Conservation (phyloP, 2,797 vertebrate genomes). For the Strix occidentalis region DNA sequence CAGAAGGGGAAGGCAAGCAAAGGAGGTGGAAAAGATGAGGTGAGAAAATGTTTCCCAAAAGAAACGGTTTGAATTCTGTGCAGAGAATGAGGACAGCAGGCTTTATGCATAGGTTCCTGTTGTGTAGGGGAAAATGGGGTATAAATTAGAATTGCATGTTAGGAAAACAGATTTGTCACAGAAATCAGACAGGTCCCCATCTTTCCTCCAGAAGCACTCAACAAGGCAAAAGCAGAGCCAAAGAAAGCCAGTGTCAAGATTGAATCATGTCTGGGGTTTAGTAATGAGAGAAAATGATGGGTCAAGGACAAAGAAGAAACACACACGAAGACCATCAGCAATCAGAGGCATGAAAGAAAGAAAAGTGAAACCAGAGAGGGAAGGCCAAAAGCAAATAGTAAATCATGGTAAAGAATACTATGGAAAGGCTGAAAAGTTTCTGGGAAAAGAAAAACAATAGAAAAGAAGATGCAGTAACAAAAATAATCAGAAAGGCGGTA, state of each 20-base stretch:
- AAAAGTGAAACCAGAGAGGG: background rate
- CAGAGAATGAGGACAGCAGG: background rate
- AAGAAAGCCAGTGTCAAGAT: background rate
- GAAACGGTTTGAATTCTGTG: background rate
- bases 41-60: background rate
- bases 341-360: background rate
- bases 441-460: background rate
- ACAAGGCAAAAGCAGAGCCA: background rate
- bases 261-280: background rate
- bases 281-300: background rate
- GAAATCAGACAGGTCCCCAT: background rate
- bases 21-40: background rate
- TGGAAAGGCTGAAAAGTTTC: background rate
- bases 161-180: background rate
- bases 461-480: background rate
- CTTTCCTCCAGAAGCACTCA: background rate
- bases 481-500: background rate
- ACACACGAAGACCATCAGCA: background rate
- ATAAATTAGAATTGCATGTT: background rate
- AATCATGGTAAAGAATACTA: background rate
- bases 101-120: background rate
- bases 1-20: background rate
- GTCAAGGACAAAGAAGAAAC: background rate
- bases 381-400: background rate
- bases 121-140: background rate